Conservation (phyloP, 2,888 invertebrate species). For the Rapana venosa region DNA sequence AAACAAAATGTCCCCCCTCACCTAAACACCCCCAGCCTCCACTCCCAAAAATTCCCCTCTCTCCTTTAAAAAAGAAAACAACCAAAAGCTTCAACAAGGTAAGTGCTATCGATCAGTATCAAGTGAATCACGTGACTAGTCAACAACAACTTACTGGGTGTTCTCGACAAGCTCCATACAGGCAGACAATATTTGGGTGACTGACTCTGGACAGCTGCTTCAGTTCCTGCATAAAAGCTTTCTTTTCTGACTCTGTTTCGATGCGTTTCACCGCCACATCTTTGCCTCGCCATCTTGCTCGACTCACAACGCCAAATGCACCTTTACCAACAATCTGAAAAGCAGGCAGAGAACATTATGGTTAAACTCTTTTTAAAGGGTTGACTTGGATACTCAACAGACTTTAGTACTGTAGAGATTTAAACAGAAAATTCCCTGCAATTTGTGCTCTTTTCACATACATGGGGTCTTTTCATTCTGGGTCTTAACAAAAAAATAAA, state of each 20-base stretch:
- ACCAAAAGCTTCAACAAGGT: neutral
- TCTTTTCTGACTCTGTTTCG: conserved; percentile 91
- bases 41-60: neutral
- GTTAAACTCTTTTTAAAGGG: no score
- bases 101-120: no score
- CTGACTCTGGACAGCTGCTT: conserved; percentile 91
- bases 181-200: conserved; percentile 94
- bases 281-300: conserved; percentile 90
- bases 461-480: no score
- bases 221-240: conserved; percentile 91
- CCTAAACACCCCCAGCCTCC: no score
- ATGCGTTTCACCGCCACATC: conserved; percentile 96
- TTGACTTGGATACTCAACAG: no score
- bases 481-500: no score
- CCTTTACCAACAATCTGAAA: conserved; percentile 82
- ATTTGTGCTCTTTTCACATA: no score
- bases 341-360: neutral
- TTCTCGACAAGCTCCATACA: conserved; percentile 91
- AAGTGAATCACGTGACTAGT: neutral
- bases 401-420: no score
- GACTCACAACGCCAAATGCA: conserved; percentile 95
- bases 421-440: no score
- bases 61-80: neutral
- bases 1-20: neutral
- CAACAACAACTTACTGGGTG: conserved; percentile 48